Evolutionary conservation across 2,797 vertebrate species (phyloP), one percentile per base, ranked within the genome.

Genomic region (Phoebastria nigripes): DNA sequence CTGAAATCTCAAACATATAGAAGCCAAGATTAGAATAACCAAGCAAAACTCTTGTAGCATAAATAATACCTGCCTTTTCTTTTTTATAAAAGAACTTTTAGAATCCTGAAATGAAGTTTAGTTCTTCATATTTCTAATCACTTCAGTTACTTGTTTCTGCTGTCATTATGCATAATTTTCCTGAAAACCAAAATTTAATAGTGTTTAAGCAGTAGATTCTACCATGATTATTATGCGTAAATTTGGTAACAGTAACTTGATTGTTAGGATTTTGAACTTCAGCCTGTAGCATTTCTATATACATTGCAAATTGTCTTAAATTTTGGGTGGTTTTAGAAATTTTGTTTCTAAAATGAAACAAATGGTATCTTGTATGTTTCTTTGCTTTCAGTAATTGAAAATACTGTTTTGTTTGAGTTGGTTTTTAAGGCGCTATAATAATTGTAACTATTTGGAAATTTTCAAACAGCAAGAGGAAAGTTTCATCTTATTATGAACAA

Each of bases 401-500:
- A 54, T 84, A 55, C 2, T 84, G 5, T 42, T 82, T 89, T 67
- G 8, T 51, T 62, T 71, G 33, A 79, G 20, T 11, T 51, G 16
- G 15, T 17, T 52, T 49, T 74, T 61, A 15, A 94, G 67, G 25
- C 12, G 16, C 52, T 63, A 1, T 82, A 79, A 56, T n/a, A 58
- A 65, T 80, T 91, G 7, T 90, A 89, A 94, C 49, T 83, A 37
- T 93, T 69, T 95, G 86, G 21, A 83, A 79, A 91, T 97, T 92
- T 97, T 96, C 96, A 81, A 93, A 93, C 86, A 99, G 99, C 81
- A 97, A 98, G 85, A 98, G 98, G 8, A 98, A 98, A 18, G 98
- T 99, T 88, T 98, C 99, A n/a, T 99, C 99, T 31, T 99, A 98
- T 82, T 98, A 98, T 87, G 99, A 99, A 93, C 98, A 98, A 93